These are phyloP conservation scores for Emydoidea blandingii DNA, from an alignment of 2,797 vertebrate genomes.

Conservation along the genomic window DNA sequence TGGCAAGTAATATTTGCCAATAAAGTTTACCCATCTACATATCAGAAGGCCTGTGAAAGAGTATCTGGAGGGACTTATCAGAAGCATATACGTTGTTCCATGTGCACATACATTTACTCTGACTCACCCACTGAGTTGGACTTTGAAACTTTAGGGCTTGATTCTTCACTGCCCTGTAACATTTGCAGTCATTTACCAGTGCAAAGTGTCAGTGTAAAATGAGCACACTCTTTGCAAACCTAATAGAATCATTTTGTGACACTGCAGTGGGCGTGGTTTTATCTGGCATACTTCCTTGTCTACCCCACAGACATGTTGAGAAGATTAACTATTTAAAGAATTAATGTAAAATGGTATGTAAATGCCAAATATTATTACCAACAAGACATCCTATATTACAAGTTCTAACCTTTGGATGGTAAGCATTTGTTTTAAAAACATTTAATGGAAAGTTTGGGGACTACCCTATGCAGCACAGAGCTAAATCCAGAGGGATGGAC, in stretches of 20 bases:
- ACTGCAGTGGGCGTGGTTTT: background rate
- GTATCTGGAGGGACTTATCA: background rate
- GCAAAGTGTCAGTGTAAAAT: fast-evolving
- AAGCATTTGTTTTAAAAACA: background rate
- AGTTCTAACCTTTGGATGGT: background rate
- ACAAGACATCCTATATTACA: background rate
- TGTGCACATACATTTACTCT: background rate
- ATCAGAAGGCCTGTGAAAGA: background rate
- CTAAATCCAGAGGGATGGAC: background rate
- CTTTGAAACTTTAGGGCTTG: background rate
- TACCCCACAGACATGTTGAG: background rate
- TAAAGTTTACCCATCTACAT: background rate
- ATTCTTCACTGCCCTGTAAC: fast-evolving
- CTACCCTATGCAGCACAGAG: fast-evolving
- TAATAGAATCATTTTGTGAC: fast-evolving
- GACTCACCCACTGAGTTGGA: background rate
- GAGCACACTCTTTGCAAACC: background rate
- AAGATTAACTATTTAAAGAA: background rate
- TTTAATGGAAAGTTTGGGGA: background rate
- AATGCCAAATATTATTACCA: background rate
- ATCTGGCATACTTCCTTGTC: fast-evolving
- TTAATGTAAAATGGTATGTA: fast-evolving
- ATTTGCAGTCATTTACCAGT: background rate
- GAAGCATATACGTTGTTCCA: background rate
- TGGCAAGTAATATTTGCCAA: background rate